These are phyloP conservation scores for Portunus trituberculatus DNA, from an alignment of 1,140 invertebrate species.

Conservation along the genomic window DNA sequence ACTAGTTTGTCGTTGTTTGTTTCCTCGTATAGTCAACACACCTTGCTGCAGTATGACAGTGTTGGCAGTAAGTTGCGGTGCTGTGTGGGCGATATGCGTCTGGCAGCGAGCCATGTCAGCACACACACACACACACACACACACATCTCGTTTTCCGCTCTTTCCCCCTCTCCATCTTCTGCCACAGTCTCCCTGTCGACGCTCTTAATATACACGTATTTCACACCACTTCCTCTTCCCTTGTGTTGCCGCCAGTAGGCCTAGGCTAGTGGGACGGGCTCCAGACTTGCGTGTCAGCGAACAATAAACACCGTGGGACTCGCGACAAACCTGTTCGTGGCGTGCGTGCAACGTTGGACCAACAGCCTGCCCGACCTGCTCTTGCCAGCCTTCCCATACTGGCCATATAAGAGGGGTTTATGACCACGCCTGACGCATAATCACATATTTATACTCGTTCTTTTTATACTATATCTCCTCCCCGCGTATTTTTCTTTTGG, in stretches of 20 bases:
- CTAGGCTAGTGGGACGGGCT: not conserved
- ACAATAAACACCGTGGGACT: constrained; percentile 26
- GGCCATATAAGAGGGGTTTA: constrained; percentile 33
- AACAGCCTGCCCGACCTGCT: not conserved
- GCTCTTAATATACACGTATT: not conserved
- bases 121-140: too few relatives aligned
- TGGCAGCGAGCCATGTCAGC: too few relatives aligned
- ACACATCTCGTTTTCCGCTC: too few relatives aligned
- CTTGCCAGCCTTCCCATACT: not conserved
- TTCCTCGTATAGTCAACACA: too few relatives aligned
- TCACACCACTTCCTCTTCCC: not conserved
- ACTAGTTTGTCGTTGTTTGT: too few relatives aligned
- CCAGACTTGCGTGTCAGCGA: constrained; percentile 6
- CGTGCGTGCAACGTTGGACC: not conserved
- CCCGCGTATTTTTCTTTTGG: not conserved
- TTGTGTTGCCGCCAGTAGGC: not conserved
- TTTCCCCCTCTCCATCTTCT: too few relatives aligned
- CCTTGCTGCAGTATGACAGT: too few relatives aligned
- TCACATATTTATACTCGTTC: not conserved
- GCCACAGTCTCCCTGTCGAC: not conserved
- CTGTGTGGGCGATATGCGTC: too few relatives aligned
- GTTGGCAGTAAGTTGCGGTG: too few relatives aligned
- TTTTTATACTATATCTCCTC: constrained; percentile 1
- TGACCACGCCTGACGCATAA: not conserved
- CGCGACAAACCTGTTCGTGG: not conserved